A percentile compares a stretch with the other conserved stretches of the same genome.
These are phyloP conservation scores for Cavia porcellus DNA, from an alignment of 2,113 vertebrate species.

Conservation along the genomic window DNA sequence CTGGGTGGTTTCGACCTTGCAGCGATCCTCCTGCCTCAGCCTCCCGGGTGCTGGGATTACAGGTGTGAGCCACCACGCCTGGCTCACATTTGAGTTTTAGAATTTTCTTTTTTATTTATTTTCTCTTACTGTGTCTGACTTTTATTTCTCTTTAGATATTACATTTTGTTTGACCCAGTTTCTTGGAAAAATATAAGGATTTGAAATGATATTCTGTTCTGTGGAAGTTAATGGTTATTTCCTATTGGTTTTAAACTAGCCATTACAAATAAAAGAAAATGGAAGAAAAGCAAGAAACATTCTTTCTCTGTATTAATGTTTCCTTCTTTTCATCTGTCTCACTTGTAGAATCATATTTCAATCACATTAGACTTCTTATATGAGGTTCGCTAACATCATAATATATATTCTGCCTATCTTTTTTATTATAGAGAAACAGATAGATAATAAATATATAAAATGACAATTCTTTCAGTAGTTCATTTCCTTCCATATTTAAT, in stretches of 20 bases:
- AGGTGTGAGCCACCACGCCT: too few relatives aligned
- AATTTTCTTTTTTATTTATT: neutral
- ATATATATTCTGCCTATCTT: neutral
- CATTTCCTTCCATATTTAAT: neutral
- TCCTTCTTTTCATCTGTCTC: neutral
- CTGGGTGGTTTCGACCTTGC: too few relatives aligned
- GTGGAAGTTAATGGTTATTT: neutral
- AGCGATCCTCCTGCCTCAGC: too few relatives aligned
- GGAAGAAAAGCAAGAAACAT: rapidly evolving
- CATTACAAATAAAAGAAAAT: neutral
- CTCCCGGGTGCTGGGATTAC: too few relatives aligned
- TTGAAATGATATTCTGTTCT: neutral
- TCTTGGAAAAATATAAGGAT: neutral
- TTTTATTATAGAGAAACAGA: neutral
- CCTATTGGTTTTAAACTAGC: neutral
- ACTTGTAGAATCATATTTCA: neutral
- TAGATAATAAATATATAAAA: neutral
- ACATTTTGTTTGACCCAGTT: conserved; percentile 21
- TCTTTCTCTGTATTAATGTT: neutral
- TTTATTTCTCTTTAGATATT: neutral
- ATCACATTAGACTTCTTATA: neutral
- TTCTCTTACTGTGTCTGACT: neutral
- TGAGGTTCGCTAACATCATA: neutral
- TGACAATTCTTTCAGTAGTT: neutral
- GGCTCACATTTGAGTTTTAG: neutral